Base-by-base conservation (phyloP, 2,113 vertebrate species). In the Aspiorhynchus laticeps region DNA sequence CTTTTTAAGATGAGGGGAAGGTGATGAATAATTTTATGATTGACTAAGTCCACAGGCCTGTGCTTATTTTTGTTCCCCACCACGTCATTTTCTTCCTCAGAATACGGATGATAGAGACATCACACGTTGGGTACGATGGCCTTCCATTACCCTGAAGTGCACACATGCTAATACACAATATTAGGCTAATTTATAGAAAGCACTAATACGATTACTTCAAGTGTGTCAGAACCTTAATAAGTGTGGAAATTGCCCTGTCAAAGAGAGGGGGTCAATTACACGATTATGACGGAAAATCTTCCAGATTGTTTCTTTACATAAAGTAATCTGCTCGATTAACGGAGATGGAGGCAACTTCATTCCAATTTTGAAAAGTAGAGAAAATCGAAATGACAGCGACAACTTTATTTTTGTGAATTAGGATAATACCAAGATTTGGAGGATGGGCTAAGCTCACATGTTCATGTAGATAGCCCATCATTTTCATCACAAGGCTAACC, bases 201-300 rank as follows among this genome's bases (percentile, higher is more conserved):
- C 89, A 87, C 92, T 96, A 96, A 96, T 95, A 95, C 95, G 95
- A 95, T 95, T 95, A 96, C 95, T 95, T 93, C 87, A 92, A 95
- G 93, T 94, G 95, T 95, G 94, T 95, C 95, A 94, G 92, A 93
- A 92, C 94, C 95, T 95, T 96, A 96, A 95, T 95, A 96, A 94
- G 94, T 96, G 95, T 96, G 94, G 91, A 96, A 95, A 96, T 96
- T 96, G 94, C 92, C 93, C 94, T 95, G 95, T 95, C 95, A 95
- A 92, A 91, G 91, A 94, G 92, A 91, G 90, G 91, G 93, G 93
- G 94, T 94, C 95, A 96, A 95, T 94, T 92, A 93, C 90, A 89
- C 92, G 93, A 95, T 95, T 94, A 95, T 89, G 91, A 89, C 81
- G 83, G 80, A 89, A 94, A 94, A 94, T 94, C 51, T 19, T 53